Evolutionary conservation across 2,888 invertebrate species (phyloP), one percentile per base, ranked within the genome.

Genomic region (Sphinx pinastri): DNA sequence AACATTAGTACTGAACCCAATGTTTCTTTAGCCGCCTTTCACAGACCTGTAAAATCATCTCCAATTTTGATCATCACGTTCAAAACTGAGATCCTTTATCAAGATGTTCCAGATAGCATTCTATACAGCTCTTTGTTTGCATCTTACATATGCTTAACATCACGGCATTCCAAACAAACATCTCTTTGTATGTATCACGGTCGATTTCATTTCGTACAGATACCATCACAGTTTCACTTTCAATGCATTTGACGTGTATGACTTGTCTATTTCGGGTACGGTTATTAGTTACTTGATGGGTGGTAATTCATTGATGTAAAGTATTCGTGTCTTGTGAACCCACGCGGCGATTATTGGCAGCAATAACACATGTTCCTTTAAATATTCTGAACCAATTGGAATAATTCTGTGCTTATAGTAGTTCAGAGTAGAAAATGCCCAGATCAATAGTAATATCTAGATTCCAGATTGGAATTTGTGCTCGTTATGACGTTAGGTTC

Each of bases 171-270:
- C 38, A 76, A 79, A 77, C 80, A 77, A 79, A 76, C 76, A 71
- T 74, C 72, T 74, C 77, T 77, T 78, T 78, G 82, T 79, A 81
- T 87, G 83, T 81, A 85, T 85, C 84, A 85, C 80, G 80, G 80
- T 82, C 84, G 73, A 80, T 81, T 80, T 77, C 79, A 68, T 80
- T 81, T 79, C 72, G 72, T 69, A 71, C 66, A 72, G 80, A 83
- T 82, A 79, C 72, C 70, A 81, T 81, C 79, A 75, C 73, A 77
- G 74, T 78, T 72, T 69, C 71, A 72, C 69, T 76, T 74, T 73
- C 73, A 68, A 72, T 72, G 70, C 73, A 75, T 49, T 55, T 55
- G 55, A 55, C 19, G 55, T 19, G 55, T 55, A 55, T 13, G 60
- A 63, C 63, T 19, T 63, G 63, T 6, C n/a, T 31, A 45, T 49